phyloP scores from a whole-genome alignment of 1,140 invertebrate genomes.

The Drosophila kurseongensis region DNA sequence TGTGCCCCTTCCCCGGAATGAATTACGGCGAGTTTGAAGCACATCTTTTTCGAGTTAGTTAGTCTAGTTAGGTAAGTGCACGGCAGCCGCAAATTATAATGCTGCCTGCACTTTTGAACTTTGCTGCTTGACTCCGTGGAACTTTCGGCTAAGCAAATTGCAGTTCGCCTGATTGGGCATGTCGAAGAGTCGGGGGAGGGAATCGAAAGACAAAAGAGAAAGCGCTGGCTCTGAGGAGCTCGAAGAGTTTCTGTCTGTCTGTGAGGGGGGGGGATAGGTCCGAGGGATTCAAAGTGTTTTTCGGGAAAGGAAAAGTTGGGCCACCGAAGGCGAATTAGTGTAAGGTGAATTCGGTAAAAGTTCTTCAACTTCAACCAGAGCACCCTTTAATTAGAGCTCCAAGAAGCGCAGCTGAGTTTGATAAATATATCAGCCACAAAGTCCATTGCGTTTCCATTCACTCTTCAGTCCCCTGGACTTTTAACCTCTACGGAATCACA shows the following conservation, averaged over 20 bases:
- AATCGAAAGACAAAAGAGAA: conserved; percentile 64
- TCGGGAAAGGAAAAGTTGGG: conserved; percentile 1
- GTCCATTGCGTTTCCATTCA: too few relatives aligned
- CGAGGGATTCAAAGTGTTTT: background rate
- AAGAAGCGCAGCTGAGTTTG: conserved; percentile 4
- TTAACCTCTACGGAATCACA: conserved; percentile 43
- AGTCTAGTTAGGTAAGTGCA: conserved; percentile 70
- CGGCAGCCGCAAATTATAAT: conserved; percentile 80
- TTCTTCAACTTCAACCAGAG: conserved; percentile 15
- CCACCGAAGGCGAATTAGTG: conserved; percentile 28
- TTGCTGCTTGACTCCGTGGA: conserved; percentile 26
- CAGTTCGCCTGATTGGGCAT: conserved; percentile 64
- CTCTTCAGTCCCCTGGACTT: conserved; percentile 14
- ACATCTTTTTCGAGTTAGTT: conserved; percentile 46
- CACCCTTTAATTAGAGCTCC: conserved; percentile 32
- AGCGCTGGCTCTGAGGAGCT: conserved; percentile 49
- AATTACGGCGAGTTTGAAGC: conserved; percentile 58
- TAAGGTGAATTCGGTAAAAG: conserved; percentile 17
- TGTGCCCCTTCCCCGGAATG: conserved; percentile 49
- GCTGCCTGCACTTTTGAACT: conserved; percentile 80
- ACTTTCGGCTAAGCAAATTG: conserved; percentile 63
- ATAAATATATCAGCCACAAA: conserved; percentile 38
- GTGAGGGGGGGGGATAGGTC: conserved; percentile 37
- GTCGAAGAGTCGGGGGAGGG: background rate
- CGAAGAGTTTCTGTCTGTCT: conserved; percentile 42